Evolutionary conservation across 2,888 invertebrate species (phyloP).

Genomic region (Megastigmus dorsalis): DNA sequence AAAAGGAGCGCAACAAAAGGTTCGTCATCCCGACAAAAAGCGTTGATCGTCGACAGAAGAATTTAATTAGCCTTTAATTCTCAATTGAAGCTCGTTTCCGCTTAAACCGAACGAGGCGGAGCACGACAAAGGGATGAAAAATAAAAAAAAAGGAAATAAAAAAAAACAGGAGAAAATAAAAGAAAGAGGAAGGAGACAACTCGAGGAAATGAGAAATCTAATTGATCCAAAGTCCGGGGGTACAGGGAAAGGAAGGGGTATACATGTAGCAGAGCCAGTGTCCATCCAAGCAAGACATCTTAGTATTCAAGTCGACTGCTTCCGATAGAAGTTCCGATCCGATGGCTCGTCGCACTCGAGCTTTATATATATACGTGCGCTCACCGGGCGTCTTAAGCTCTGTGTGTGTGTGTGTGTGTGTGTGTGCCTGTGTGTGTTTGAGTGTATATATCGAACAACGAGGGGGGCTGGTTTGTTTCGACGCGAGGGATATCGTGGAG

Average conservation of each 20-base stretch:
- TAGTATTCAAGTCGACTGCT: conserved; percentile 33
- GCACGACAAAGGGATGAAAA: conserved; percentile 31
- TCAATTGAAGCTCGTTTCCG: background rate
- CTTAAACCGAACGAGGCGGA: background rate
- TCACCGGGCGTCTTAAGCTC: too few relatives aligned
- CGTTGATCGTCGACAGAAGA: too few relatives aligned
- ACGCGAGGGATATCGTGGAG: background rate
- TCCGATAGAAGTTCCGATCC: conserved; percentile 28
- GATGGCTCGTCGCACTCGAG: background rate
- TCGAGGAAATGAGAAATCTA: conserved; percentile 44
- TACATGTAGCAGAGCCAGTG: background rate
- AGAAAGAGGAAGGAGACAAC: background rate
- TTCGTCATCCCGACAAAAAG: too few relatives aligned
- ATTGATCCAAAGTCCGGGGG: conserved; percentile 39
- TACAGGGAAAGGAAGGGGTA: background rate
- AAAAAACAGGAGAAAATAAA: conserved; percentile 21
- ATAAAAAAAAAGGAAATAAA: conserved; percentile 25
- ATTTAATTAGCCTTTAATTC: conserved; percentile 45
- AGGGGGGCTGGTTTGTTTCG: background rate
- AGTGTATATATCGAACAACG: background rate
- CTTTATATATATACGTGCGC: conserved; percentile 21
- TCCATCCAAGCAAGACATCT: background rate
- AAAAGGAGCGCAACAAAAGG: background rate
- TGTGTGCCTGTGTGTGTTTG: too few relatives aligned
- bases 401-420: too few relatives aligned